Evolutionary conservation across 2,113 vertebrate genomes (phyloP).

Genomic region (Alligator mississippiensis): DNA sequence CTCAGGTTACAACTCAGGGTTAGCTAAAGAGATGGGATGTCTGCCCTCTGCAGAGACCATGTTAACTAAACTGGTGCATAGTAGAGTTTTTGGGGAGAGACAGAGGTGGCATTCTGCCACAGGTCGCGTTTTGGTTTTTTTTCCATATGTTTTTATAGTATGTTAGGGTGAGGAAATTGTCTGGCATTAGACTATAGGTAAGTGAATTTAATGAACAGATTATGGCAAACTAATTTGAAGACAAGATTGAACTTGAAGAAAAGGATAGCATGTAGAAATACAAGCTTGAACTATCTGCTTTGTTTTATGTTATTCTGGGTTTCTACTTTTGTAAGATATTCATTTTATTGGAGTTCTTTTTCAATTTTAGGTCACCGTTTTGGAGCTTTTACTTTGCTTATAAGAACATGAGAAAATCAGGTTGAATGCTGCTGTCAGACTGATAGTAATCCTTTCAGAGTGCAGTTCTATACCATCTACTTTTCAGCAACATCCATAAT

Average conservation of each 20-base stretch:
- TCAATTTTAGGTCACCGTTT: background rate
- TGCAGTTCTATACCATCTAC: accelerated
- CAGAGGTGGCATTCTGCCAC: too few species aligned
- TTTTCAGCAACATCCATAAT: background rate
- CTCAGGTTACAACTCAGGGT: too few species aligned
- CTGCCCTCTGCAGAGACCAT: too few species aligned
- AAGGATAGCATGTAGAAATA: background rate
- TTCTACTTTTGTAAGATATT: background rate
- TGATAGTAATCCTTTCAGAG: accelerated
- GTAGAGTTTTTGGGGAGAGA: too few species aligned
- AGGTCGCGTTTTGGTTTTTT: too few species aligned
- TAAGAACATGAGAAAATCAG: background rate
- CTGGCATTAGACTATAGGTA: background rate
- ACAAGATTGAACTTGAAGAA: background rate
- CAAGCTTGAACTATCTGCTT: background rate
- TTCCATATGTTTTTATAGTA: too few species aligned
- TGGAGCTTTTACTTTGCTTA: background rate
- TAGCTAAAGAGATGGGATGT: too few species aligned
- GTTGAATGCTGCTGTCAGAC: background rate
- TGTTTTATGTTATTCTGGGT: background rate
- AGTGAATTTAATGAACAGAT: background rate
- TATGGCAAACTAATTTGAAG: background rate
- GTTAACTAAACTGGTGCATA: too few species aligned
- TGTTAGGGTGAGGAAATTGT: background rate
- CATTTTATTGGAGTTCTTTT: background rate